These are phyloP conservation scores for Hyla sarda DNA, from an alignment of 2,113 vertebrate species.

Conservation along the genomic window DNA sequence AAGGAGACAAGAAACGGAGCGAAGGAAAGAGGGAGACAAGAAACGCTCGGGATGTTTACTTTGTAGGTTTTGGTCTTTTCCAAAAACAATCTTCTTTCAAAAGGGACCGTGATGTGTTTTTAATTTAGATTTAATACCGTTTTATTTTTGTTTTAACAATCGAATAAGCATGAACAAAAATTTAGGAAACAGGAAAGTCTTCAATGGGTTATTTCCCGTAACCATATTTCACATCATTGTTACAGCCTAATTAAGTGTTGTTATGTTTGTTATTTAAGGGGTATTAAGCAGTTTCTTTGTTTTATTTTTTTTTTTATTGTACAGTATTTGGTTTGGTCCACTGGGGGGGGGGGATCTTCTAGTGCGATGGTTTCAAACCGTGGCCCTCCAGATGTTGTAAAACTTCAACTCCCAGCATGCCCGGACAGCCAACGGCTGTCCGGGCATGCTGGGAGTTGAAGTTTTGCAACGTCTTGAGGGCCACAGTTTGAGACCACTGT, in stretches of 20 bases:
- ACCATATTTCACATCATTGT: conserved; percentile 14
- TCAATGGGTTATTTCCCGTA: conserved; percentile 21
- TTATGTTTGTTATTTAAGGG: background rate
- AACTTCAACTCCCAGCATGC: too few species aligned
- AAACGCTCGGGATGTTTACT: conserved; percentile 49
- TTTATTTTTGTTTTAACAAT: conserved; percentile 46
- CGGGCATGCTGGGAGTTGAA: too few species aligned
- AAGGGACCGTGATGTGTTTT: conserved; percentile 45
- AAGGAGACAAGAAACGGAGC: conserved; percentile 10
- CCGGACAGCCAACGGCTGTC: too few species aligned
- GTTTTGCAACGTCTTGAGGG: too few species aligned
- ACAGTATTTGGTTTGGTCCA: too few species aligned
- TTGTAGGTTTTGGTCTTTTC: conserved; percentile 35
- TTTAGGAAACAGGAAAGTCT: conserved; percentile 43
- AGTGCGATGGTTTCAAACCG: background rate
- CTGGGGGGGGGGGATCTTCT: too few species aligned
- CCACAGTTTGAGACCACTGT: too few species aligned
- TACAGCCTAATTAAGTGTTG: background rate
- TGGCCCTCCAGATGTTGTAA: too few species aligned
- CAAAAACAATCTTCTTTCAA: conserved; percentile 38
- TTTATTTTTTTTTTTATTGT: background rate
- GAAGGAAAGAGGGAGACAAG: conserved; percentile 31
- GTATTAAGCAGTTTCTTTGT: background rate
- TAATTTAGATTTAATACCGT: conserved; percentile 54
- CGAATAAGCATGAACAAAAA: conserved; percentile 42